phyloP scores from a whole-genome alignment of 2,797 vertebrate species.

The Momotus momota region DNA sequence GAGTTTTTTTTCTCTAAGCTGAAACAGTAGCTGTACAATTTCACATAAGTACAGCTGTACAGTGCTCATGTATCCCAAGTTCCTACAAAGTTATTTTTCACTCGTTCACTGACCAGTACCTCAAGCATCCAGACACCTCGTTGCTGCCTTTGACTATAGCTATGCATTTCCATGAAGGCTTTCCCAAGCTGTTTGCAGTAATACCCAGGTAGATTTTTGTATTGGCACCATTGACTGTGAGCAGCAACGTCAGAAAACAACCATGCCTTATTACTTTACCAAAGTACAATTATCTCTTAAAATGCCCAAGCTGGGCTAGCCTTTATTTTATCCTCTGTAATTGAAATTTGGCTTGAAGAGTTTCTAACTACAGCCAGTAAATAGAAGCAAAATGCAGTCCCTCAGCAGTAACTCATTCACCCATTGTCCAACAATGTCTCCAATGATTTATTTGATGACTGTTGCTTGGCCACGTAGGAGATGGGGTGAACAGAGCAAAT shows the following conservation, averaged over 20 bases:
- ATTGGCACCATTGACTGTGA: neutral
- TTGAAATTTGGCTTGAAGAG: constrained; percentile 35
- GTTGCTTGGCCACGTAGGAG: neutral
- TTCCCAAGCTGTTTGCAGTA: neutral
- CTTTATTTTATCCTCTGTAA: constrained; percentile 30
- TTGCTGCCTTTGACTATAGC: neutral
- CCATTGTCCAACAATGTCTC: neutral
- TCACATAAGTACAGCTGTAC: neutral
- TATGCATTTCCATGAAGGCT: accelerated
- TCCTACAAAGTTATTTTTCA: neutral
- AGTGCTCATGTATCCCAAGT: neutral
- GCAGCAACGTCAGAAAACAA: neutral
- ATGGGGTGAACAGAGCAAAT: neutral
- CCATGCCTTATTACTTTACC: neutral
- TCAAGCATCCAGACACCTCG: neutral
- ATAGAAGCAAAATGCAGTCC: neutral
- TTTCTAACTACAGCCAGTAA: constrained; percentile 2
- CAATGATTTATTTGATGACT: constrained; percentile 4
- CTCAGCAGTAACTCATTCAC: neutral
- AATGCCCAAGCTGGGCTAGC: neutral
- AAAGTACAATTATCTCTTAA: neutral
- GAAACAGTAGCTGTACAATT: neutral
- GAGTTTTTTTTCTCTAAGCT: neutral
- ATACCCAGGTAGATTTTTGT: neutral
- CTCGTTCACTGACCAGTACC: neutral